Base-by-base conservation (phyloP, 2,888 invertebrate genomes). In the Branchipolynoe longqiensis region DNA sequence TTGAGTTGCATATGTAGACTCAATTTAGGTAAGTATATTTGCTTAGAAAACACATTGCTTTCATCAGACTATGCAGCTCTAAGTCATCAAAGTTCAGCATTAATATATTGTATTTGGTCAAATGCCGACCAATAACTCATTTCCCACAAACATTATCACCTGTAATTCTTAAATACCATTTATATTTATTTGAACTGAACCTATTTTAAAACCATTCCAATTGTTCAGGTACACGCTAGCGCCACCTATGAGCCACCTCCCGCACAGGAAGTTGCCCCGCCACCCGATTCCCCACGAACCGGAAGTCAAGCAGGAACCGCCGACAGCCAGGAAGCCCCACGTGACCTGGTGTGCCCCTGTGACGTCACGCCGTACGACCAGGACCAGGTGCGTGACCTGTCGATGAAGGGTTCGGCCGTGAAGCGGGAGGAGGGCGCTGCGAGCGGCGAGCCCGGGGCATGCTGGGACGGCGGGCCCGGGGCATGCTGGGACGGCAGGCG, bases 291-390 rank as follows among this genome's bases (percentile, higher is more conserved):
- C 36, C 36, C 25, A 62, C 1, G 6, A 25, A 31, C 2, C 69
- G 38, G n/a, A 36, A n/a, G 8, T 48, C 18, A 12, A 8, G 48
- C 48, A 18, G 48, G n/a, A n/a, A n/a, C n/a, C n/a, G n/a, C n/a
- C n/a, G n/a, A n/a, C n/a, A 48, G 18, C 48, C 48, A 48, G 48
- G 8, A 48, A 48, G 8, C 48, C 18, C 18, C 18, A 48, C 48
- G 18, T 48, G 48, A 12, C n/a, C n/a, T n/a, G n/a, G n/a, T n/a
- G n/a, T n/a, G 14, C 33, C 2, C 69, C 36, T 18, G n/a, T 69
- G 38, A 69, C 69, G 69, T 69, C 36, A 69, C 69, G 69, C 22
- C 36, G 38, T 69, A 22, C 6, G 69, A 33, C 22, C 69, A 69
- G 18, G 69, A 69, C 12, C 36, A 69, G 18, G 69, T 69, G 3